Evolutionary conservation across 2,888 invertebrate genomes (phyloP).

Genomic region (Spialia ferax): DNA sequence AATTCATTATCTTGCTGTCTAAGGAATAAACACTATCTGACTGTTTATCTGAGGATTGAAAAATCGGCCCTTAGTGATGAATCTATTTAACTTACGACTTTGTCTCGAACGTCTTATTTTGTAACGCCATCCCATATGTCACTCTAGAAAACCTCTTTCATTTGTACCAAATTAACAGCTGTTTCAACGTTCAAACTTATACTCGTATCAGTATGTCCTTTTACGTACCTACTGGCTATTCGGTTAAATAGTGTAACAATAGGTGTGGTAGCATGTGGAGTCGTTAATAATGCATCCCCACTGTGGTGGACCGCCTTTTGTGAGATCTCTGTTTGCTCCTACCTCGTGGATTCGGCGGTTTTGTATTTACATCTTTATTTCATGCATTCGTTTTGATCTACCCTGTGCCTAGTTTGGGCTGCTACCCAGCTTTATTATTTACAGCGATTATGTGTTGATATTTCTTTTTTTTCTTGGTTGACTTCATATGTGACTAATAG

Average conservation of each 20-base stretch:
- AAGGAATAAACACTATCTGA: too few relatives aligned
- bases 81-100: too few relatives aligned
- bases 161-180: slow-evolving; percentile 13
- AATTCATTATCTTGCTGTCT: too few relatives aligned
- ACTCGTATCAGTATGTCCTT: slow-evolving; percentile 20
- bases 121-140: not conserved
- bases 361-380: slow-evolving; percentile 43
- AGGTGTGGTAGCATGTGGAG: slow-evolving; percentile 73
- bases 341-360: slow-evolving; percentile 44
- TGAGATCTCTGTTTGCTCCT: slow-evolving; percentile 63
- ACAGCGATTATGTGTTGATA: not conserved
- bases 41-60: too few relatives aligned
- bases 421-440: not conserved
- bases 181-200: slow-evolving; percentile 42
- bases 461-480: not conserved
- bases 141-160: slow-evolving; percentile 1
- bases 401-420: not conserved
- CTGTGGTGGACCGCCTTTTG: slow-evolving; percentile 72
- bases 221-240: slow-evolving; percentile 61
- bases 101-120: too few relatives aligned
- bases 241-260: slow-evolving; percentile 83
- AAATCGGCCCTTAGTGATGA: too few relatives aligned
- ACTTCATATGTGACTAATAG: not conserved
- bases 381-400: slow-evolving; percentile 18
- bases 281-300: slow-evolving; percentile 75